Evolutionary conservation across 2,797 vertebrate species (phyloP).

Genomic region (Leuciscus waleckii): DNA sequence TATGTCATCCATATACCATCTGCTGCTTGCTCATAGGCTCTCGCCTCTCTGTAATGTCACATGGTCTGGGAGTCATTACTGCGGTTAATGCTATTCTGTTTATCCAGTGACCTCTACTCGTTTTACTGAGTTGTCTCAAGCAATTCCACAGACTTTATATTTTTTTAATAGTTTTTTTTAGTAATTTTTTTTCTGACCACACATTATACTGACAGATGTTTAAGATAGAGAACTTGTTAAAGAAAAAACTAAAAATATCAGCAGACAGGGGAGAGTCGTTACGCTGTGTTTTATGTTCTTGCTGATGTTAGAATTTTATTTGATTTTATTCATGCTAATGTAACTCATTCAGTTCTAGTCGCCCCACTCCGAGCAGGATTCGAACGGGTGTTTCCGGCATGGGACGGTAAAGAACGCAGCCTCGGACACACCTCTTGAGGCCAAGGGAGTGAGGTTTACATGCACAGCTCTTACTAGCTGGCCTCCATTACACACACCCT

Average conservation of each 20-base stretch:
- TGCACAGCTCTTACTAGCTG: too few relatives aligned
- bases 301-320: background rate
- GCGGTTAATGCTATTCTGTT: background rate
- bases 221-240: background rate
- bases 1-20: slow-evolving; percentile 4
- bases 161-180: background rate
- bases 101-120: slow-evolving; percentile 19
- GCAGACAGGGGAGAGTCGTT: background rate
- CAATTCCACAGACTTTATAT: slow-evolving; percentile 7
- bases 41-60: slow-evolving; percentile 20
- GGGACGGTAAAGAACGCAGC: background rate
- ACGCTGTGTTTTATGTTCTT: background rate
- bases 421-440: background rate
- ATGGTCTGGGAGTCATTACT: slow-evolving; percentile 13
- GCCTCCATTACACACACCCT: too few relatives aligned
- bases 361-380: background rate
- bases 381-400: background rate
- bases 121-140: slow-evolving; percentile 8
- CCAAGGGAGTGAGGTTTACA: background rate
- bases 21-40: slow-evolving; percentile 7
- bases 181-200: background rate
- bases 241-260: background rate
- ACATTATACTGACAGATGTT: background rate
- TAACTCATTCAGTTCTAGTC: background rate
- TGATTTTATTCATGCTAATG: background rate